Percentiles rank a stretch among this genome's conserved stretches.
Conservation (phyloP, 2,888 invertebrate genomes). For the Leptinotarsa juncta region DNA sequence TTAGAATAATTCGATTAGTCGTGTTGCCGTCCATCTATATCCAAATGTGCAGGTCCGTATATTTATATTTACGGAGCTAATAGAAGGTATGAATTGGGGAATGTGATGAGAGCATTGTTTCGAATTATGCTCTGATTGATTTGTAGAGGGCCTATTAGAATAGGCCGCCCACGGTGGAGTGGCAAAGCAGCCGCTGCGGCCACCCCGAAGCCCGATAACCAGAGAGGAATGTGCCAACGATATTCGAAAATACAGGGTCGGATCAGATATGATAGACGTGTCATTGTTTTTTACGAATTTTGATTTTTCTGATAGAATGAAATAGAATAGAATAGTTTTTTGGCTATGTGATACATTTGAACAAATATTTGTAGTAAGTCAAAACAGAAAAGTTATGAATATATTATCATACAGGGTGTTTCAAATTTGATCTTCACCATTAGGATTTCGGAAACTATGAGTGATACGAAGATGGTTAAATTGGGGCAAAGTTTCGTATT, state of each 20-base stretch:
- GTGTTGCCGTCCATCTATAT: not conserved
- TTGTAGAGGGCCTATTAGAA: constrained; percentile 63
- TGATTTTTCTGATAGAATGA: not conserved
- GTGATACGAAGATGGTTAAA: no score
- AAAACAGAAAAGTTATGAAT: no score
- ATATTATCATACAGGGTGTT: no score
- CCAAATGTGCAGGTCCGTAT: not conserved
- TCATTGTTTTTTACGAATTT: not conserved
- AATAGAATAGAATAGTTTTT: no score
- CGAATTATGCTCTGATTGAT: constrained; percentile 59
- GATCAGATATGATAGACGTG: not conserved
- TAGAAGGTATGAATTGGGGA: constrained; percentile 30
- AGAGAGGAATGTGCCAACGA: constrained; percentile 53
- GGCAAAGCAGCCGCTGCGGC: constrained; percentile 53
- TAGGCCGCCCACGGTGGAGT: constrained; percentile 57
- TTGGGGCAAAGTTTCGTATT: no score
- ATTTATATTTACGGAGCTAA: constrained; percentile 3
- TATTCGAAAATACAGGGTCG: constrained; percentile 9
- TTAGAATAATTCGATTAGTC: not conserved
- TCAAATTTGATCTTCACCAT: no score
- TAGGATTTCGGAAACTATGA: no score
- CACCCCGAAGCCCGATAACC: constrained; percentile 62
- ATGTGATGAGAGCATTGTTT: constrained; percentile 40
- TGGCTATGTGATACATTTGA: no score
- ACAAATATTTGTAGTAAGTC: no score